Base-by-base conservation (phyloP, 2,888 invertebrate genomes). In the Heterodera filipjevi region DNA sequence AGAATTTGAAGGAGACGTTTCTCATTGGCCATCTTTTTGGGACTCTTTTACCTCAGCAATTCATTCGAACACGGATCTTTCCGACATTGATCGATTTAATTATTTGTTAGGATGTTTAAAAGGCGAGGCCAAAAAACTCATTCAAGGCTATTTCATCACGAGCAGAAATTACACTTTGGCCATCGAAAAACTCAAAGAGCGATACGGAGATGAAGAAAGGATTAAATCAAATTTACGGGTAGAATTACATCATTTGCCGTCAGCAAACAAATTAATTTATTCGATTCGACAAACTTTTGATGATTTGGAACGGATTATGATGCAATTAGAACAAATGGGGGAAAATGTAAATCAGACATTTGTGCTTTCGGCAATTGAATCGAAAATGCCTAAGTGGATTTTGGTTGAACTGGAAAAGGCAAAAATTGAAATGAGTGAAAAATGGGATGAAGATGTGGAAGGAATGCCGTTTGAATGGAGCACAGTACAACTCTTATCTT, bases 321-420 rank as follows among this genome's bases (percentile, higher is more conserved):
- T 44, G 22, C 71, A 70, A 70, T 8, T 70, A 22, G n/a, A n/a
- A 22, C 71, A 70, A 30, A n/a, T 70, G 27, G 71, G 71, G 2
- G 71, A 70, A 70, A 10, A 70, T 27, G 27, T 70, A 5, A 70
- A 70, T 27, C 71, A 70, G 30, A 44, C 71, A 2, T 70, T 70
- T n/a, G 27, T 70, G 8, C n/a, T n/a, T n/a, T n/a, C 71, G 8
- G 8, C 30, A 1, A 70, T 70, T 27, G 71, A 70, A 8, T n/a
- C 22, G 22, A 70, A 70, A 70, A 70, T 70, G 71, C 71, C 71
- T 16, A 70, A 70, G 22, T 70, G 70, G 70, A 22, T 70, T 70
- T 39, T 70, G 35, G 35, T 70, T 16, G 70, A 70, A 19, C 16
- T 70, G 12, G 70, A 70, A 70, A 70, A 70, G 19, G 70, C 70